A percentile compares a stretch with the other conserved stretches of the same genome.
Evolutionary conservation across 2,888 invertebrate species (phyloP).

Genomic region (Ophion ventricosus): DNA sequence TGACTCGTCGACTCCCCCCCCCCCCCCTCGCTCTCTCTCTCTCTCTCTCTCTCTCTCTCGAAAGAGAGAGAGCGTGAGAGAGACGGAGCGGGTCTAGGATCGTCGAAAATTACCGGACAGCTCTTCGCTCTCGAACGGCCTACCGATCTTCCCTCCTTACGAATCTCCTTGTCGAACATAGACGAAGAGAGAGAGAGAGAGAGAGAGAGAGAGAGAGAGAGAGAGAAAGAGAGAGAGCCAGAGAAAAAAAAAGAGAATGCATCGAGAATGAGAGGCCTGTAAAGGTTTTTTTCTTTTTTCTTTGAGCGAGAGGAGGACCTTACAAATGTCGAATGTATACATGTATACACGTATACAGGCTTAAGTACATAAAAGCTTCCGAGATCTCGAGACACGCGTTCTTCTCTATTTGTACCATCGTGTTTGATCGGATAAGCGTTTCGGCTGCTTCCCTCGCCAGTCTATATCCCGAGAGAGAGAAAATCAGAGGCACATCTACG

Average conservation of each 20-base stretch:
- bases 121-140: constrained; percentile 36
- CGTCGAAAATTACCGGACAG: constrained; percentile 57
- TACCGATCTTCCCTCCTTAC: constrained; percentile 49
- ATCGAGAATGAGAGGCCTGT: constrained; percentile 32
- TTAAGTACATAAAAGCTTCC: constrained; percentile 25
- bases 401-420: constrained; percentile 72
- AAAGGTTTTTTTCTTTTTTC: constrained; percentile 34
- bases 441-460: constrained; percentile 56
- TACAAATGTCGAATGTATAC: constrained; percentile 32
- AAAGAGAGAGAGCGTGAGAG: constrained; percentile 9
- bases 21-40: constrained; percentile 42
- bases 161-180: background rate
- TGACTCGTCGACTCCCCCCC: constrained; percentile 39
- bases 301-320: background rate
- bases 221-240: constrained; percentile 1
- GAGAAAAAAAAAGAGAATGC: constrained; percentile 31
- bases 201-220: constrained; percentile 25
- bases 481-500: constrained; percentile 43
- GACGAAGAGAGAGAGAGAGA: constrained; percentile 9
- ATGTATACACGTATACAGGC: background rate
- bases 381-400: constrained; percentile 60
- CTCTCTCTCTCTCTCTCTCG: constrained; percentile 19
- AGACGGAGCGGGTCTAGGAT: constrained; percentile 38
- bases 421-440: constrained; percentile 72
- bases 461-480: background rate